Percentiles rank a stretch among this genome's conserved stretches.
phyloP scores from a whole-genome alignment of 2,888 invertebrate species.

The Microplitis deprimator region DNA sequence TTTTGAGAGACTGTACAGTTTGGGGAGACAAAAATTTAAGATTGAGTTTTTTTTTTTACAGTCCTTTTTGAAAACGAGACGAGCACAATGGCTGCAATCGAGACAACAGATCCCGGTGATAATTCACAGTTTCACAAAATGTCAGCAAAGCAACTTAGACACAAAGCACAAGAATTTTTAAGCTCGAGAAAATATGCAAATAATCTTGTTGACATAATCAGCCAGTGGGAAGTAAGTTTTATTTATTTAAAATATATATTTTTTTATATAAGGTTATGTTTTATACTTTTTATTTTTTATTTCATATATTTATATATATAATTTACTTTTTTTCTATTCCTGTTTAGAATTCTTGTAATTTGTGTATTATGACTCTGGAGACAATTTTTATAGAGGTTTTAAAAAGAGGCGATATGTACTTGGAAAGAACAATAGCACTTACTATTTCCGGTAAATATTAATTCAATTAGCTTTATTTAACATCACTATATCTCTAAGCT shows the following conservation, averaged over 20 bases:
- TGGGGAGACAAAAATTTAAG: conserved; percentile 11
- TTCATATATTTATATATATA: conserved; percentile 34
- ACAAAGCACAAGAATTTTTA: conserved; percentile 81
- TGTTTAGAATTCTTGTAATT: conserved; percentile 66
- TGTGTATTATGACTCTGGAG: conserved; percentile 80
- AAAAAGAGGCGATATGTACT: conserved; percentile 78
- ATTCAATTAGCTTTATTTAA: conserved; percentile 5
- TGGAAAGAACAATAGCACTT: conserved; percentile 70
- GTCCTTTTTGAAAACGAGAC: conserved; percentile 44
- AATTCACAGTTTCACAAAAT: conserved; percentile 70
- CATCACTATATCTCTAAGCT: conserved; percentile 21
- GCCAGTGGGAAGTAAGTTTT: conserved; percentile 77
- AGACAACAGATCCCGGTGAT: conserved; percentile 57
- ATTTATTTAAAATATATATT: conserved; percentile 13
- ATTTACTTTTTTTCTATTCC: background rate
- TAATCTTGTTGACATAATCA: conserved; percentile 79
- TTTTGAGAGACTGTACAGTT: conserved; percentile 2
- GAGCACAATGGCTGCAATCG: conserved; percentile 59
- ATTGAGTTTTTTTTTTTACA: conserved; percentile 28
- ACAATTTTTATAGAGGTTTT: conserved; percentile 81
- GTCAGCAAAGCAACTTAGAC: conserved; percentile 78
- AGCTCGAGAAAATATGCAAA: conserved; percentile 78
- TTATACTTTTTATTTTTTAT: conserved; percentile 37
- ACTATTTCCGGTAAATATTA: conserved; percentile 61
- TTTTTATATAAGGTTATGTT: conserved; percentile 55